Base-by-base conservation (phyloP, 2,797 vertebrate species). In the Zalophus californianus region DNA sequence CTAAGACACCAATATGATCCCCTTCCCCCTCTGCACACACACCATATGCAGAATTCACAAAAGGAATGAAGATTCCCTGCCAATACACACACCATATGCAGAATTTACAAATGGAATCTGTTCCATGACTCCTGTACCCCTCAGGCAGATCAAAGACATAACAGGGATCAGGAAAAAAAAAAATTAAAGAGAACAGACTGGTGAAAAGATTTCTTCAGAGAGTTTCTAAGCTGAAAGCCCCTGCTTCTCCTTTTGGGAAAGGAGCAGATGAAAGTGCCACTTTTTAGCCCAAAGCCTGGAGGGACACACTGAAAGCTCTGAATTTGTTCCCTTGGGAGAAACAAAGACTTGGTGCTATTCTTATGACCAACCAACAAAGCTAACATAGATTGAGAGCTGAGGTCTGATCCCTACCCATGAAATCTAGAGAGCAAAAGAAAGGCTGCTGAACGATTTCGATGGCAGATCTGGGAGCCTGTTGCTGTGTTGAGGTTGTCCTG, bases 71-170 rank as follows among this genome's bases (percentile, higher is more conserved):
- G 79, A 75, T 77, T 91, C 62, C 44, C 35, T 97, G 94, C 91
- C 89, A 97, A 94, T 44, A 86, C 58, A 85, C 41, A 97, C 32
- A 91, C 78, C 95, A 97, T 97, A 96, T 96, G 94, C 75, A 96
- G 95, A 96, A 83, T 94, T 97, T 91, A 91, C 90, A 96, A 80
- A 95, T 86, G 78, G 44, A 97, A 95, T 97, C 96, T 93, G 75
- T 97, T 96, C 72, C 52, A 54, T 96, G 91, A 97, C 90, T 97
- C 96, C 75, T 95, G 60, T 89, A 86, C 66, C 95, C 83, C 91
- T 90, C 84, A 96, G 60, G 52, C 95, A 96, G 90, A 95, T 92
- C 86, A 93, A 79, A 97, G 87, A 87, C 87, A 86, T 88, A 97
- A 88, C 78, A 92, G 90, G 73, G 29, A 97, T 96, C 23, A 66